Evolutionary conservation across 2,797 vertebrate genomes (phyloP), one percentile per base, ranked within the genome.

Genomic region (Discoglossus pictus): DNA sequence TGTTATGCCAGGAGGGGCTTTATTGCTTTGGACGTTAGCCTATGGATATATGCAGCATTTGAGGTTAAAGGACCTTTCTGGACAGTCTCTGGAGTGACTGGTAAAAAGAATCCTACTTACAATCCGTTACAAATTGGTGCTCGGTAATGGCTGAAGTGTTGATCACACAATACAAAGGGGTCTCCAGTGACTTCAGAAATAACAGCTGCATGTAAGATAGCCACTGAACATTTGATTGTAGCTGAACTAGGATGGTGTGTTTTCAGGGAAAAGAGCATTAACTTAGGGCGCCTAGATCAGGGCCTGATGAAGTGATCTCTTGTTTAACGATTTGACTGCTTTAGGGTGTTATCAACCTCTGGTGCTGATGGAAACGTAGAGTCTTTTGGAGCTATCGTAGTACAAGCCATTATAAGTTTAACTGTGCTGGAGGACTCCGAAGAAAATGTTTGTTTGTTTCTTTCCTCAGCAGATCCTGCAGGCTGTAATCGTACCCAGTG

Each of bases 81-180:
- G 78, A 80, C 76, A 77, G 72, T 73, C 80, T 83, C 15, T 0
- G 61, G 73, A 73, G 77, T 76, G 73, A 73, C 51, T 34, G 61
- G 75, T 71, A 78, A 62, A 83, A 76, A 75, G 76, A 82, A 67
- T 74, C 76, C 78, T 82, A 71, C 79, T 84, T 86, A 76, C 68
- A 84, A 85, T 78, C 75, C n/a, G 25, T 83, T 86, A 79, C 79
- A 84, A 79, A 85, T 78, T 83, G 82, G 79, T 79, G 59, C 80
- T 83, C 2, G 0, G 74, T 82, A 79, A 80, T 78, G 78, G 78
- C 80, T 81, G 79, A 48, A 52, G 80, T 74, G 84, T 82, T 85
- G 83, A 85, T 84, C 80, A 82, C 78, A 79, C 61, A 56, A 76
- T 74, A 59, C 68, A 76, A 83, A 81, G 73, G 68, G 74, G 72